Conservation (phyloP, 2,888 invertebrate species). For the Adelognathus sp. region DNA sequence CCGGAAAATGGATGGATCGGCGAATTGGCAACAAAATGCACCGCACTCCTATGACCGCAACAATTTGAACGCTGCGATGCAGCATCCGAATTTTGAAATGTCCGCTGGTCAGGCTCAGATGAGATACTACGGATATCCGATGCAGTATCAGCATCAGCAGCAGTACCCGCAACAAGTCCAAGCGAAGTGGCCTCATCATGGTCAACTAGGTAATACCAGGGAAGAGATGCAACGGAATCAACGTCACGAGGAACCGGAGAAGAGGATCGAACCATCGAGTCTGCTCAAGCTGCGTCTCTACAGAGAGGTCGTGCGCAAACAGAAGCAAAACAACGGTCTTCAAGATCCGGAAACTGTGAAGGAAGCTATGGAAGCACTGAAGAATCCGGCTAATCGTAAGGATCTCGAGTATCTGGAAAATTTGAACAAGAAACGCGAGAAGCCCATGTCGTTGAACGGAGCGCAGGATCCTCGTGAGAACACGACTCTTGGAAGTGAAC, state of each 20-base stretch:
- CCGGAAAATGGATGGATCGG: background rate
- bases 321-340: constrained; percentile 74
- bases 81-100: background rate
- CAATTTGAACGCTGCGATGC: background rate
- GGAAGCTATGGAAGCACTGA: constrained; percentile 63
- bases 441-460: constrained; percentile 65
- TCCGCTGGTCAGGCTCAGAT: background rate
- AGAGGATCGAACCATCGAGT: constrained; percentile 65
- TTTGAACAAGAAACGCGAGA: constrained; percentile 56
- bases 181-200: constrained; percentile 17
- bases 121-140: constrained; percentile 30
- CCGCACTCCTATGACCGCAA: background rate
- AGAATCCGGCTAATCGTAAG: constrained; percentile 54
- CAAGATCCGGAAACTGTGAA: constrained; percentile 69
- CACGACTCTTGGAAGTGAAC: background rate
- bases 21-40: background rate
- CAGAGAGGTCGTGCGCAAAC: constrained; percentile 65
- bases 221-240: background rate
- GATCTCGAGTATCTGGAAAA: constrained; percentile 67
- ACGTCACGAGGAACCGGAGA: constrained; percentile 15
- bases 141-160: constrained; percentile 14
- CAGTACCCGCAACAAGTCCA: constrained; percentile 29
- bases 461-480: constrained; percentile 64
- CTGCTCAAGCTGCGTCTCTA: constrained; percentile 70
- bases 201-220: background rate